phyloP scores from a whole-genome alignment of 1,140 invertebrate species.

The Lineus longissimus region DNA sequence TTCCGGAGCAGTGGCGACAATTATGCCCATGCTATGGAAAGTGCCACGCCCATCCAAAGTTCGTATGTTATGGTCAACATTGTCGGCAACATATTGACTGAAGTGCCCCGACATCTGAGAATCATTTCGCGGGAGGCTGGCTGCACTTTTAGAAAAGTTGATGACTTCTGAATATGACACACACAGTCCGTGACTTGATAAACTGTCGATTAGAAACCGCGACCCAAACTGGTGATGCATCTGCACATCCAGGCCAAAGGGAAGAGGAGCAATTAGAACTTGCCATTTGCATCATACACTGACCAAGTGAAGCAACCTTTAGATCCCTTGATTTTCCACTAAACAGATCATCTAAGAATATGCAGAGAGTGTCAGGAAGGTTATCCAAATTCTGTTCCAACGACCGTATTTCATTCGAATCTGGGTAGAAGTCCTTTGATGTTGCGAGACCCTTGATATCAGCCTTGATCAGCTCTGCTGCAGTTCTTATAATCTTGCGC shows the following conservation, averaged over 20 bases:
- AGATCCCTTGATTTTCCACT: slow-evolving; percentile 12
- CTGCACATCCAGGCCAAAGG: slow-evolving; percentile 17
- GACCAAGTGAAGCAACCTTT: slow-evolving; percentile 26
- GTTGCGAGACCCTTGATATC: no score
- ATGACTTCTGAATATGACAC: slow-evolving; percentile 11
- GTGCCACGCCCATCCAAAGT: slow-evolving; percentile 12
- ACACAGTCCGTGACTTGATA: slow-evolving; percentile 12
- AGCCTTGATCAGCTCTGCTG: no score
- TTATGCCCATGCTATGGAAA: slow-evolving; percentile 21
- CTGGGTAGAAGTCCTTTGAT: no score
- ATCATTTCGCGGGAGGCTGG: no score
- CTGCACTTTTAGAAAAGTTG: slow-evolving; percentile 7
- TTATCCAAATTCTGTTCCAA: no score
- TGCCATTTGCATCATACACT: slow-evolving; percentile 27
- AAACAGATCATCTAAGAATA: no score
- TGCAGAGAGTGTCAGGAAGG: no score
- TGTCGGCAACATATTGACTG: no score
- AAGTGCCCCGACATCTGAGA: no score
- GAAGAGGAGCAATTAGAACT: slow-evolving; percentile 28
- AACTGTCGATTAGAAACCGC: slow-evolving; percentile 16
- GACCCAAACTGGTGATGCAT: slow-evolving; percentile 19
- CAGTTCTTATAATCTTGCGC: no score
- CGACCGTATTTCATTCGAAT: no score
- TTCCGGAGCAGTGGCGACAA: slow-evolving; percentile 20
- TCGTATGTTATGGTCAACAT: slow-evolving; percentile 9